These are phyloP conservation scores for Peribatodes rhomboidaria DNA, from an alignment of 2,888 invertebrate species.

Conservation along the genomic window DNA sequence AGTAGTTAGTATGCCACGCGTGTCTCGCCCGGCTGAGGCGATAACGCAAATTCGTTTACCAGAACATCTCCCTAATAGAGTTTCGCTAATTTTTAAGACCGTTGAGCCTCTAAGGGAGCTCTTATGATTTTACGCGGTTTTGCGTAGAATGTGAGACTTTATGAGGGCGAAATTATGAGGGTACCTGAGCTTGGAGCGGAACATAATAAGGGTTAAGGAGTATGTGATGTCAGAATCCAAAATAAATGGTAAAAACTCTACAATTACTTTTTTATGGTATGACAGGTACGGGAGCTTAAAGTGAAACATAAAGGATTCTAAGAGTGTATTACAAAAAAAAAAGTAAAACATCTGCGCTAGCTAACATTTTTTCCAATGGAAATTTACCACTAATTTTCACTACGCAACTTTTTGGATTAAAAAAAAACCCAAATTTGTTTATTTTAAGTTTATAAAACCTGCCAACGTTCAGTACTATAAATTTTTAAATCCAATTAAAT, in stretches of 20 bases:
- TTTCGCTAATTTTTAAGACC: conserved; percentile 86
- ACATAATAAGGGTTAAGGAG: conserved; percentile 18
- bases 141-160: conserved; percentile 28
- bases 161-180: conserved; percentile 29
- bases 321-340: too few species aligned
- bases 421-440: too few species aligned
- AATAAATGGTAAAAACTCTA: conserved; percentile 3
- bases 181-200: conserved; percentile 20
- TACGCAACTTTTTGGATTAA: too few species aligned
- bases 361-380: too few species aligned
- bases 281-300: too few species aligned
- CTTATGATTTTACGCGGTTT: conserved; percentile 33
- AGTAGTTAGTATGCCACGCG: conserved; percentile 79
- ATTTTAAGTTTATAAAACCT: too few species aligned
- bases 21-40: conserved; percentile 76
- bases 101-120: conserved; percentile 65
- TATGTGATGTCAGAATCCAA: not conserved
- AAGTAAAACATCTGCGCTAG: too few species aligned
- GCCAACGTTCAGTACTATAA: not conserved
- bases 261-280: too few species aligned
- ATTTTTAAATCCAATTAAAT: conserved; percentile 11
- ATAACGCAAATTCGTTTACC: conserved; percentile 86
- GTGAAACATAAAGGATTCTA: too few species aligned
- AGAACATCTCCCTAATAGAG: conserved; percentile 86
- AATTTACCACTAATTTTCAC: too few species aligned